These are phyloP conservation scores for Ricordea florida DNA, from an alignment of 92 coral and sea anemone genomes.

Conservation along the genomic window DNA sequence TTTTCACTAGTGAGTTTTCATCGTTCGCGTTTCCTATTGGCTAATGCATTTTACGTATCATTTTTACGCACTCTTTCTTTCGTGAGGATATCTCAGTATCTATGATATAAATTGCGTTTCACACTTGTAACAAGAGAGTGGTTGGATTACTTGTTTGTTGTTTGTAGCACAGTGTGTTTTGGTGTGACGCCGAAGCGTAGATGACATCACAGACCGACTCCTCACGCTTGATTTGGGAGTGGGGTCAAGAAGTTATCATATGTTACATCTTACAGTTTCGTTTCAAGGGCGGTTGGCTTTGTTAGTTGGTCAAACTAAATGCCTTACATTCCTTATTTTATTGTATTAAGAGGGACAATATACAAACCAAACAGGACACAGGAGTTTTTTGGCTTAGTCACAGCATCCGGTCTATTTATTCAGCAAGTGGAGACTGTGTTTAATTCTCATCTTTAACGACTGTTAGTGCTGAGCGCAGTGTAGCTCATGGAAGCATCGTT, in stretches of 20 bases:
- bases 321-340: not conserved
- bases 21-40: no score
- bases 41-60: no score
- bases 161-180: not conserved
- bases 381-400: constrained; percentile 7
- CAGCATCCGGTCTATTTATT: not conserved
- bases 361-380: not conserved
- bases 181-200: constrained; percentile 27
- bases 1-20: no score
- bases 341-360: not conserved
- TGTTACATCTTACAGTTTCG: not conserved
- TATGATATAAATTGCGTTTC: no score
- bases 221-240: not conserved
- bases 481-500: no score
- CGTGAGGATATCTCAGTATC: no score
- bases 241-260: constrained; percentile 1
- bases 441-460: no score
- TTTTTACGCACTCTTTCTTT: no score
- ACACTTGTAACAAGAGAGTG: constrained; percentile 6
- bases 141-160: not conserved
- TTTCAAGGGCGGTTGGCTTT: not conserved
- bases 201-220: constrained; percentile 32
- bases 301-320: not conserved
- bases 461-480: not conserved
- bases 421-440: not conserved